Conservation (phyloP, 1,140 invertebrate genomes). For the Drosophila oshimai region DNA sequence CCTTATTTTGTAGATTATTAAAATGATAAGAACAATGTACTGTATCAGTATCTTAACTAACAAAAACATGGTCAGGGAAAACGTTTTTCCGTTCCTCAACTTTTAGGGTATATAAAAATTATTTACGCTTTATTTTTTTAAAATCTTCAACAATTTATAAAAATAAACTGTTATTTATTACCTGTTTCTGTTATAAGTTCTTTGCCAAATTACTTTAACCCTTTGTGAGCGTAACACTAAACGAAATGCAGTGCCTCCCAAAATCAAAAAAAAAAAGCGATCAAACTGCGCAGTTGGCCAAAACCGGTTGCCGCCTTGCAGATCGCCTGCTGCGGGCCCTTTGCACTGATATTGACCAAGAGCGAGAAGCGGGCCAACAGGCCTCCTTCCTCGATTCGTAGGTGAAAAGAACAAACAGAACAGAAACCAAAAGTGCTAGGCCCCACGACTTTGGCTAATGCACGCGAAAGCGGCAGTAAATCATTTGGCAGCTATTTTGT, state of each 20-base stretch:
- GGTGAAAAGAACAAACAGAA: constrained; percentile 23
- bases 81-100: too few relatives aligned
- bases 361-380: constrained; percentile 5
- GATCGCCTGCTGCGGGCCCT: constrained; percentile 13
- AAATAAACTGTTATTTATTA: too few relatives aligned
- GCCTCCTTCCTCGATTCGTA: neutral
- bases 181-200: too few relatives aligned
- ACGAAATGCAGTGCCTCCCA: constrained; percentile 5
- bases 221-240: constrained; percentile 1
- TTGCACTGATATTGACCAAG: constrained; percentile 40
- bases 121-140: too few relatives aligned
- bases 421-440: constrained; percentile 36
- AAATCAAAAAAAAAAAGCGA: constrained; percentile 29
- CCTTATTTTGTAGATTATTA: too few relatives aligned
- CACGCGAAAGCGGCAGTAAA: constrained; percentile 52
- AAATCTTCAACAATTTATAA: too few relatives aligned
- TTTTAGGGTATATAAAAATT: too few relatives aligned
- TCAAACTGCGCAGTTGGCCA: constrained; percentile 58
- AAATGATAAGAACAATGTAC: too few relatives aligned
- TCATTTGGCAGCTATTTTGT: constrained; percentile 66
- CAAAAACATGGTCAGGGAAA: too few relatives aligned
- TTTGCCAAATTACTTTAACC: neutral
- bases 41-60: too few relatives aligned
- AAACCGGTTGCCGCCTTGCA: constrained; percentile 47
- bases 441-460: constrained; percentile 33